A percentile compares a stretch with the other conserved stretches of the same genome.
Conservation (phyloP, 2,797 vertebrate species). For the Hybognathus amarus region DNA sequence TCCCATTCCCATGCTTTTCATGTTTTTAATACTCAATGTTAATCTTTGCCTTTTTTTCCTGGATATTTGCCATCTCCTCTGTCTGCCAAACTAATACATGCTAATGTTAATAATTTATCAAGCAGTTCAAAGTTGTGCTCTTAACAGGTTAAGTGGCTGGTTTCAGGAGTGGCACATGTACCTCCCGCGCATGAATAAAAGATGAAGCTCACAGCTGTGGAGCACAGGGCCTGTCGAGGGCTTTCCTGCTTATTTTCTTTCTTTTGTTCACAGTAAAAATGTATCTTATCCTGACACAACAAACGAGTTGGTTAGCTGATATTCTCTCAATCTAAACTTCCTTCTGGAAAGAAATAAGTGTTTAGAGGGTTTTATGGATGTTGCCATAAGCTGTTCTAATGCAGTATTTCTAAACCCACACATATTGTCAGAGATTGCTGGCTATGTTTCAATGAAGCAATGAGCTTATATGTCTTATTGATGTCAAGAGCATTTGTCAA, state of each 20-base stretch:
- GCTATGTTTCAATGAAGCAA: constrained; percentile 46
- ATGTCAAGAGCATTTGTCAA: constrained; percentile 47
- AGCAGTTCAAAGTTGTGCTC: constrained; percentile 73
- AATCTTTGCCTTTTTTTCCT: constrained; percentile 70
- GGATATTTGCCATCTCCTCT: constrained; percentile 57
- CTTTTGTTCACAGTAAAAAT: constrained; percentile 45
- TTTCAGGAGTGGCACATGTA: constrained; percentile 76
- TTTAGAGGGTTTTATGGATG: constrained; percentile 42
- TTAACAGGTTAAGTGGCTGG: constrained; percentile 89
- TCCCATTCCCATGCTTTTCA: neutral
- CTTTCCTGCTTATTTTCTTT: constrained; percentile 59
- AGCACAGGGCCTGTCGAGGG: constrained; percentile 77
- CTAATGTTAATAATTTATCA: constrained; percentile 82
- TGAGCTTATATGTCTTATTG: constrained; percentile 61
- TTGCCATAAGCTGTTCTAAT: neutral
- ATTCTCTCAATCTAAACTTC: constrained; percentile 12
- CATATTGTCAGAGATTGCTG: neutral
- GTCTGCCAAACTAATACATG: constrained; percentile 73
- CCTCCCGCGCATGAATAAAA: constrained; percentile 90
- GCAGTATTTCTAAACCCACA: neutral
- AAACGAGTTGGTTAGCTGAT: constrained; percentile 22
- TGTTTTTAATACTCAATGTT: neutral
- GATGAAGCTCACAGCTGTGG: constrained; percentile 82
- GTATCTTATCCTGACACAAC: constrained; percentile 66
- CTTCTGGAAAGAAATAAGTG: neutral